Evolutionary conservation across 2,888 invertebrate species (phyloP), one percentile per base, ranked within the genome.

Genomic region (Cenopis cana): DNA sequence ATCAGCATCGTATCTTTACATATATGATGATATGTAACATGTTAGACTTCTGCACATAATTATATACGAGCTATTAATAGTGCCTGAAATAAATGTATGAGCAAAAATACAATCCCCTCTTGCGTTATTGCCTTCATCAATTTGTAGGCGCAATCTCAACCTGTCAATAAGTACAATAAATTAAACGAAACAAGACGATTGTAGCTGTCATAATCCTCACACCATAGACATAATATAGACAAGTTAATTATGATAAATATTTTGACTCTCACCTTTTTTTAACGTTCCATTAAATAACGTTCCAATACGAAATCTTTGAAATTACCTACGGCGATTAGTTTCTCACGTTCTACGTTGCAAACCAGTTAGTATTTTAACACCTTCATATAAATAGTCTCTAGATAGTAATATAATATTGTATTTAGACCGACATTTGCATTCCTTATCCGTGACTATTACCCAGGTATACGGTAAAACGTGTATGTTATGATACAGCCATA

Each of bases 161-260:
- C 55, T 65, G 36, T 29, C 20, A 14, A 36, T 59, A 38, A 54
- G 24, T 65, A 55, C 41, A 11, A 65, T 55, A 55, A 12, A 65
- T 56, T 41, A 56, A 54, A 12, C 4, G n/a, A 5, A 12, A 29
- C 10, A 11, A 36, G 18, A 17, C 17, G 8, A n/a, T 29, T 56
- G 24, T 29, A 17, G 8, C 10, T 65, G 24, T 55, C 33, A 29
- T 46, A 46, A 29, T 55, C n/a, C 17, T 41, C 9, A 65, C 46
- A 60, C 11, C 60, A 11, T n/a, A 46, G 41, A 59, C 24, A 24
- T 29, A 38, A 59, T 46, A 41, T 46, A 41, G 65, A 56, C 55
- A 65, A 38, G 55, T 24, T 56, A 65, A 65, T 65, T 55, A 65
- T 11, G 55, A 65, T 64, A 36, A 33, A 24, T 64, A 65, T 65